These are phyloP conservation scores for Garrulus glandarius DNA, from an alignment of 2,797 vertebrate species.

Conservation along the genomic window DNA sequence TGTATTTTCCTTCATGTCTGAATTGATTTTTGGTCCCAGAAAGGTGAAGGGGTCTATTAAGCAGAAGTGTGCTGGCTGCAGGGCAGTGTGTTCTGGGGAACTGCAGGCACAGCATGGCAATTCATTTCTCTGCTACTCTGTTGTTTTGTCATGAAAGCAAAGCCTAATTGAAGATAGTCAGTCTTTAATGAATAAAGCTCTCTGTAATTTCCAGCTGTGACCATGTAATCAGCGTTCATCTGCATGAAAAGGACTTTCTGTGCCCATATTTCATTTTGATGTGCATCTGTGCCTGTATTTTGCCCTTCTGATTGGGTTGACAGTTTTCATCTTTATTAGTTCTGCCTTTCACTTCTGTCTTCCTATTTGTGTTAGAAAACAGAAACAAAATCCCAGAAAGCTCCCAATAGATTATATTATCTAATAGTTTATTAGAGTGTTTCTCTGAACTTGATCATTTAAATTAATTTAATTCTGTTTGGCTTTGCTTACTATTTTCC, in stretches of 20 bases:
- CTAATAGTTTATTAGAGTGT: not conserved
- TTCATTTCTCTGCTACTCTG: not conserved
- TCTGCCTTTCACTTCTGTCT: constrained; percentile 23
- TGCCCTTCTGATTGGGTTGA: constrained; percentile 6
- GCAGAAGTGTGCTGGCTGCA: not conserved
- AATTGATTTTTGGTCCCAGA: not conserved
- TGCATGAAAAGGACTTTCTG: constrained; percentile 20
- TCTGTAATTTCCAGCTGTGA: constrained; percentile 57
- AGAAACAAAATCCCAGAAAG: constrained; percentile 1
- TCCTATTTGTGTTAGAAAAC: not conserved
- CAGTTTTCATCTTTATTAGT: constrained; percentile 39
- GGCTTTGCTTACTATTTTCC: constrained; percentile 31
- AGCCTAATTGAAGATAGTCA: constrained; percentile 27
- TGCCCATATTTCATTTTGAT: constrained; percentile 45
- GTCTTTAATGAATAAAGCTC: constrained; percentile 60
- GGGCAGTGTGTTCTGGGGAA: not conserved
- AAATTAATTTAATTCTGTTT: constrained; percentile 49
- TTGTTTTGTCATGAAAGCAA: not conserved
- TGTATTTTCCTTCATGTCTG: not conserved
- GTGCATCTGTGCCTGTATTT: constrained; percentile 41
- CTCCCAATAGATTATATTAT: not conserved
- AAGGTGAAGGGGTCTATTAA: not conserved
- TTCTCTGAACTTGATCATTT: not conserved
- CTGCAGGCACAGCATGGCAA: not conserved
- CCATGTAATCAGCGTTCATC: constrained; percentile 46